Evolutionary conservation across 2,888 invertebrate species (phyloP).

Genomic region (Notodromas monacha): DNA sequence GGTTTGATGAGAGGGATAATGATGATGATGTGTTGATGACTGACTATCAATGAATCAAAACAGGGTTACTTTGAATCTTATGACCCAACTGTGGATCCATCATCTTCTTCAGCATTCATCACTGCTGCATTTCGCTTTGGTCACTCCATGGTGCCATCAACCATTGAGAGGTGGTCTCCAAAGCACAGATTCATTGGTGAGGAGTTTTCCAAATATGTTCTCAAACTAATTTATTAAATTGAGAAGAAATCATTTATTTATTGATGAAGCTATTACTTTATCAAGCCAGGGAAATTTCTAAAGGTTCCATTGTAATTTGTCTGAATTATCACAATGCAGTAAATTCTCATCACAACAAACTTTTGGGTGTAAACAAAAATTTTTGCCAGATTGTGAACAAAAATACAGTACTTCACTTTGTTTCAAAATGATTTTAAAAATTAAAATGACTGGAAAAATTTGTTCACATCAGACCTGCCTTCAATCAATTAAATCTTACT

Average conservation of each 20-base stretch:
- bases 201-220: neutral
- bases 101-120: conserved; percentile 9
- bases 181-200: conserved; percentile 1
- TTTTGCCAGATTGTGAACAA: no score
- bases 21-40: no score
- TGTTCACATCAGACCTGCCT: no score
- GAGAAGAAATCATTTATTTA: neutral
- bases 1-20: no score
- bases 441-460: no score
- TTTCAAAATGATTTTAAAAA: no score
- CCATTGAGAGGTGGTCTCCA: conserved; percentile 9
- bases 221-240: neutral
- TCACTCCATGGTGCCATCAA: conserved; percentile 10
- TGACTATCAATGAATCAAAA: no score
- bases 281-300: neutral
- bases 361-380: no score
- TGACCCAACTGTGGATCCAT: conserved; percentile 9
- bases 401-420: no score
- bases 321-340: no score
- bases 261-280: neutral
- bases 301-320: conserved; percentile 6
- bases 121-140: conserved; percentile 10
- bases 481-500: no score
- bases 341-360: no score
- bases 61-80: conserved; percentile 10